phyloP scores from a whole-genome alignment of 1,140 invertebrate genomes.

The Eubasilissa regina region DNA sequence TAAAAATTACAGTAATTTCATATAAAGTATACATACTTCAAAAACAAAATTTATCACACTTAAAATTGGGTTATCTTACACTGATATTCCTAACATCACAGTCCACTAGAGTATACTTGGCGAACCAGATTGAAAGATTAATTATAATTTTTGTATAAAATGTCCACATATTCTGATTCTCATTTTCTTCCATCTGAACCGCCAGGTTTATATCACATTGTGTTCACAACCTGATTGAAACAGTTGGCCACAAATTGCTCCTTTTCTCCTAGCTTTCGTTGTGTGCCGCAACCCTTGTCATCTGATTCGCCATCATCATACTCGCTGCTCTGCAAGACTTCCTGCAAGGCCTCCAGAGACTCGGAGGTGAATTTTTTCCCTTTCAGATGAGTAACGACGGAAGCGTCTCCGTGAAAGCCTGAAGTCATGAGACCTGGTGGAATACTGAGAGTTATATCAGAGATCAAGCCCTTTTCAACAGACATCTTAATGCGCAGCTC shows the following conservation, averaged over 20 bases:
- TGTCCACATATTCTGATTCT: constrained; percentile 18
- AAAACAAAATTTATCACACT: too few species aligned
- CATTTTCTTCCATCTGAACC: constrained; percentile 48
- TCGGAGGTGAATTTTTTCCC: constrained; percentile 71
- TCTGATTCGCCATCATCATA: constrained; percentile 60
- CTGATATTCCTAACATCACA: background rate
- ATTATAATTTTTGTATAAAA: constrained; percentile 13
- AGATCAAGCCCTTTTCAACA: constrained; percentile 69
- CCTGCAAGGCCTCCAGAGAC: constrained; percentile 67
- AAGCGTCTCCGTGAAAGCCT: constrained; percentile 70
- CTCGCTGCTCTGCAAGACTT: constrained; percentile 68
- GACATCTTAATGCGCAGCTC: constrained; percentile 69
- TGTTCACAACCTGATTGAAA: constrained; percentile 71
- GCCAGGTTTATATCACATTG: constrained; percentile 62
- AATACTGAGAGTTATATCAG: constrained; percentile 69
- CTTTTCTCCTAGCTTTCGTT: constrained; percentile 67
- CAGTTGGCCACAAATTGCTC: constrained; percentile 72
- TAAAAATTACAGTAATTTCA: too few species aligned
- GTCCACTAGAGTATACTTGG: background rate
- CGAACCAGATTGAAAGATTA: constrained; percentile 23
- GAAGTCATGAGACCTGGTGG: constrained; percentile 69
- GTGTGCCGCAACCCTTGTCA: constrained; percentile 38
- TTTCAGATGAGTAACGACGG: constrained; percentile 69
- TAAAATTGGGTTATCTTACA: too few species aligned
- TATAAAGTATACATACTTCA: too few species aligned